A percentile compares a stretch with the other conserved stretches of the same genome.
Evolutionary conservation across 2,888 invertebrate species (phyloP).

Genomic region (Villa cingulata): DNA sequence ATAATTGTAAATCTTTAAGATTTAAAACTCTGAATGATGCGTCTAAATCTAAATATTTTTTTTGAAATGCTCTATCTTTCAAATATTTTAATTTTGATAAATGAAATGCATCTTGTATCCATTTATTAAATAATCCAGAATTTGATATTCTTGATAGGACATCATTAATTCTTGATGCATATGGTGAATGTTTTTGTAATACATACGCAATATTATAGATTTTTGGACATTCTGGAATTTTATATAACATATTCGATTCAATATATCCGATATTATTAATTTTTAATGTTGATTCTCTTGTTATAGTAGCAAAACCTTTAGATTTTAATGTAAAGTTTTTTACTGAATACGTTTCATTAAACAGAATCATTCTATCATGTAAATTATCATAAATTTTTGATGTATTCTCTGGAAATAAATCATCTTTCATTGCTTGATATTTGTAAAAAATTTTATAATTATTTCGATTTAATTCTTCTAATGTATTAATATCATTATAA

Average conservation of each 20-base stretch:
- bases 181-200: conserved; percentile 27
- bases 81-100: background rate
- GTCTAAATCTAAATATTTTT: background rate
- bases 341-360: conserved; percentile 14
- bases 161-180: conserved; percentile 23
- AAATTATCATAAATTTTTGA: conserved; percentile 25
- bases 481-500: conserved; percentile 32
- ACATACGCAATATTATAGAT: conserved; percentile 31
- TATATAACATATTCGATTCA: conserved; percentile 25
- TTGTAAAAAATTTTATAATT: conserved; percentile 29
- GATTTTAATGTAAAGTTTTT: conserved; percentile 20
- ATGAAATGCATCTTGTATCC: conserved; percentile 20
- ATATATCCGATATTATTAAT: conserved; percentile 25
- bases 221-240: conserved; percentile 34
- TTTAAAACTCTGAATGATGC: conserved; percentile 27
- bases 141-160: conserved; percentile 25
- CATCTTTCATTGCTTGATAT: conserved; percentile 32
- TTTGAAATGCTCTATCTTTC: too few species aligned
- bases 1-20: conserved; percentile 29
- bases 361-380: conserved; percentile 22
- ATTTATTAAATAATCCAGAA: conserved; percentile 29
- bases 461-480: conserved; percentile 28
- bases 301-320: conserved; percentile 24
- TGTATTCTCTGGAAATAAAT: conserved; percentile 28
- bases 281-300: conserved; percentile 24